Conservation (phyloP, 2,113 vertebrate species). For the Phainopepla nitens region DNA sequence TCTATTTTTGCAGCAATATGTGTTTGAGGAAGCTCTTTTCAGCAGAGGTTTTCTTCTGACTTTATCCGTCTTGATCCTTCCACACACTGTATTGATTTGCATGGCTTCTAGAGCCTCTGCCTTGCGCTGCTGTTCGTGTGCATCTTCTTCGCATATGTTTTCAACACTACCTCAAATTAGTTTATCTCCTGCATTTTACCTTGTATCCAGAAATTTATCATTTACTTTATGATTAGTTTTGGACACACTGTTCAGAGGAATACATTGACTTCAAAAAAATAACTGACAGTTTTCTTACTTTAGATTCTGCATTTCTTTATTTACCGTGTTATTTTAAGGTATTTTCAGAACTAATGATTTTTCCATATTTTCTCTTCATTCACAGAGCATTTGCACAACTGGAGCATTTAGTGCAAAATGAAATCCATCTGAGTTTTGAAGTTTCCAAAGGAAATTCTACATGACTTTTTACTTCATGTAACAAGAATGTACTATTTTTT, state of each 20-base stretch:
- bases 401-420: neutral
- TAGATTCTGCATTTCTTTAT: neutral
- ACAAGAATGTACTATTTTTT: neutral
- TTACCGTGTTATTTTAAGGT: neutral
- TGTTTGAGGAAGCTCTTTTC: slow-evolving; percentile 2
- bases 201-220: neutral
- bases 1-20: neutral
- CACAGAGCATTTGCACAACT: neutral
- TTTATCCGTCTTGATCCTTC: slow-evolving; percentile 34
- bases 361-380: neutral
- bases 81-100: neutral
- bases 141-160: neutral
- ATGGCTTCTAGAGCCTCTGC: neutral
- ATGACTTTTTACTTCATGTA: neutral
- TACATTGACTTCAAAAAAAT: neutral
- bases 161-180: neutral
- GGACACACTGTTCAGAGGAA: neutral
- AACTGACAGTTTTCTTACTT: neutral
- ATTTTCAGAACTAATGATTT: neutral
- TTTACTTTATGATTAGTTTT: neutral
- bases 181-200: neutral
- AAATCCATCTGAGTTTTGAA: neutral
- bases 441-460: neutral
- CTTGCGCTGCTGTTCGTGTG: neutral
- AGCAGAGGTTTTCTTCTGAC: neutral